Base-by-base conservation (phyloP, 2,113 vertebrate species). In the Otocyon megalotis region DNA sequence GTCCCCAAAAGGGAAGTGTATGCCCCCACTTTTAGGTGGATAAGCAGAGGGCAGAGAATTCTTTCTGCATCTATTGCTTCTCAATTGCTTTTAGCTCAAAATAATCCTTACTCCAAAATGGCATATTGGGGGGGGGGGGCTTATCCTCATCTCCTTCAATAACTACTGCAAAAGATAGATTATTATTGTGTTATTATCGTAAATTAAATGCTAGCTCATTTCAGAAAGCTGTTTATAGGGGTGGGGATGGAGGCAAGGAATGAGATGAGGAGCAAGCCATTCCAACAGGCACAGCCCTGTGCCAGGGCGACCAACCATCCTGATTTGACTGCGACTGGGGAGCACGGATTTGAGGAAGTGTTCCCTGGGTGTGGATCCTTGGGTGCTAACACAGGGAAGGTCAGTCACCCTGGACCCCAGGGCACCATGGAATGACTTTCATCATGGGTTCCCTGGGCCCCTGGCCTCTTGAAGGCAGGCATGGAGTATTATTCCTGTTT, bases 101-200 rank as follows among this genome's bases (percentile, higher is more conserved):
- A 76, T 77, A 67, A 82, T 67, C 48, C 35, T 83, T 76, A 77
- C 84, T 76, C 69, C 95, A 93, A 84, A 93, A 60, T n/a, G 60
- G 69, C 30, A 24, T 81, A 54, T 65, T 63, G 54, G 11, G 28
- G 8, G 50, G 50, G 8, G 16, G 50, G 48, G 35, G 9, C 74
- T 81, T 54, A 79, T 79, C 32, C 72, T 95, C 76, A 82, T 65
- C 6, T 56, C 20, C 74, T 92, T 63, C 13, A 81, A 56, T 67
- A 95, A 65, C 22, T 37, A 19, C 56, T 67, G 12, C 3, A 53
- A 87, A 94, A 17, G 37, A 58, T 74, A 13, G 17, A 50, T 32
- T 37, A 56, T 26, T 48, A 4, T 11, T 74, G 5, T 69, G 74
- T 30, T 56, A 30, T 71, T 77, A 60, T 83, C 69, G 80, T 63